These are phyloP conservation scores for Polymixis flavicincta DNA, from an alignment of 2,888 invertebrate genomes.

Conservation along the genomic window DNA sequence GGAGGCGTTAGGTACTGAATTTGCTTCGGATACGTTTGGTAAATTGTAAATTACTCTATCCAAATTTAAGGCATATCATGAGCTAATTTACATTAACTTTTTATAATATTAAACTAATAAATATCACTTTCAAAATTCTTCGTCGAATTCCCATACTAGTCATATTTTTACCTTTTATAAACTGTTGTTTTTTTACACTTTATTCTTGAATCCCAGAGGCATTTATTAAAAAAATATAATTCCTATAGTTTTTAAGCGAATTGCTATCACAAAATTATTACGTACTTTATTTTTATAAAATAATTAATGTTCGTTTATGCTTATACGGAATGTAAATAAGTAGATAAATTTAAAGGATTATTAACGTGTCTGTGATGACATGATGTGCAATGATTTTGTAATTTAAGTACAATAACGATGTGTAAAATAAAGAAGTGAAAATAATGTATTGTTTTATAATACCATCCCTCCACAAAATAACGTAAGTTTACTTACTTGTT, in stretches of 20 bases:
- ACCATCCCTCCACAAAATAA: background rate
- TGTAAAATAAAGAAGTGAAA: slow-evolving; percentile 67
- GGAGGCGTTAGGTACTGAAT: background rate
- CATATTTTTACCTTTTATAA: slow-evolving; percentile 48
- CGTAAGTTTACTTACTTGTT: background rate
- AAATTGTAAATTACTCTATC: slow-evolving; percentile 9
- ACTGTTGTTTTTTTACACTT: slow-evolving; percentile 17
- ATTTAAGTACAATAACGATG: slow-evolving; percentile 72
- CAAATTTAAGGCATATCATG: slow-evolving; percentile 47
- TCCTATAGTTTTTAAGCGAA: slow-evolving; percentile 34
- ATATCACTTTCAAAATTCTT: slow-evolving; percentile 29
- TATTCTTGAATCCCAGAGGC: slow-evolving; percentile 43
- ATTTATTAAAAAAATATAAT: slow-evolving; percentile 57
- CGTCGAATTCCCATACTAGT: slow-evolving; percentile 60
- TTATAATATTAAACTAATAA: slow-evolving; percentile 9
- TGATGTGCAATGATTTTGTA: slow-evolving; percentile 74
- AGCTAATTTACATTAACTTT: slow-evolving; percentile 11
- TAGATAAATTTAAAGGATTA: slow-evolving; percentile 51
- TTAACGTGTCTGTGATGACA: slow-evolving; percentile 52
- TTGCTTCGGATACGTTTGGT: slow-evolving; percentile 8
- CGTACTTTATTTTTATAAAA: slow-evolving; percentile 45
- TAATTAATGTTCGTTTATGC: slow-evolving; percentile 48
- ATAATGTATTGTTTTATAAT: slow-evolving; percentile 38
- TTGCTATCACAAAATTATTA: slow-evolving; percentile 58
- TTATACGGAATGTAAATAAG: slow-evolving; percentile 57